Percentiles rank a stretch among this genome's conserved stretches.
phyloP scores from a whole-genome alignment of 30 jellyfish, hydroid and myxozoan species.

The Hydractinia symbiolongicarpus region DNA sequence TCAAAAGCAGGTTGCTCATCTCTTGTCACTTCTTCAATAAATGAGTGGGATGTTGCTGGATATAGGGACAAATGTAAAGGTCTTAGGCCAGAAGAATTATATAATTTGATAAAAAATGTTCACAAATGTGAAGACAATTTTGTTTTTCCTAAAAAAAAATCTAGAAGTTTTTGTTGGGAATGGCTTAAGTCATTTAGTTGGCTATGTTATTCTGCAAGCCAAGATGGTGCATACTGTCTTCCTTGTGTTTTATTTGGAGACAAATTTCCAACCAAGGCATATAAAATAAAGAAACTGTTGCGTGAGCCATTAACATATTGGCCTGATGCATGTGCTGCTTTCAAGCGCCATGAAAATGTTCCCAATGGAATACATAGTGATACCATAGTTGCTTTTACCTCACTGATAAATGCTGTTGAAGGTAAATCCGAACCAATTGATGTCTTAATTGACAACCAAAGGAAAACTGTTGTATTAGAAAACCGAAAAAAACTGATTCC shows the following conservation, averaged over 20 bases:
- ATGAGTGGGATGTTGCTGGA: neutral
- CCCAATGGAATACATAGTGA: neutral
- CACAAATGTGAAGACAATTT: constrained; percentile 24
- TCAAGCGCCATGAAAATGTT: neutral
- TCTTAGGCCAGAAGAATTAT: neutral
- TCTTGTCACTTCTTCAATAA: neutral
- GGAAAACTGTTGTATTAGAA: neutral
- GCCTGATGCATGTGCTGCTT: neutral
- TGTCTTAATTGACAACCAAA: neutral
- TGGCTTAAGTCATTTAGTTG: constrained; percentile 40
- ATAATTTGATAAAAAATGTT: constrained; percentile 9
- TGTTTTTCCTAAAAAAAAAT: constrained; percentile 18
- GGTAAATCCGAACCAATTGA: neutral
- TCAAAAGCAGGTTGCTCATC: neutral
- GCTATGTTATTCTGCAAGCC: constrained; percentile 34
- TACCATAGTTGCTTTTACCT: neutral
- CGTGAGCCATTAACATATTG: neutral
- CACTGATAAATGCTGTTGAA: neutral
- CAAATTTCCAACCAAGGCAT: neutral
- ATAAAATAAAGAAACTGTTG: neutral
- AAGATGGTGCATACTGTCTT: constrained; percentile 63
- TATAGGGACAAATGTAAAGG: neutral
- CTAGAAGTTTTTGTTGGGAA: constrained; percentile 30
- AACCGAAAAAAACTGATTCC: constrained; percentile 34
- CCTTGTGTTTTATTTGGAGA: constrained; percentile 43